A percentile compares a stretch with the other conserved stretches of the same genome.
These are phyloP conservation scores for Vicugna pacos DNA, from an alignment of 2,113 vertebrate genomes.

Conservation along the genomic window DNA sequence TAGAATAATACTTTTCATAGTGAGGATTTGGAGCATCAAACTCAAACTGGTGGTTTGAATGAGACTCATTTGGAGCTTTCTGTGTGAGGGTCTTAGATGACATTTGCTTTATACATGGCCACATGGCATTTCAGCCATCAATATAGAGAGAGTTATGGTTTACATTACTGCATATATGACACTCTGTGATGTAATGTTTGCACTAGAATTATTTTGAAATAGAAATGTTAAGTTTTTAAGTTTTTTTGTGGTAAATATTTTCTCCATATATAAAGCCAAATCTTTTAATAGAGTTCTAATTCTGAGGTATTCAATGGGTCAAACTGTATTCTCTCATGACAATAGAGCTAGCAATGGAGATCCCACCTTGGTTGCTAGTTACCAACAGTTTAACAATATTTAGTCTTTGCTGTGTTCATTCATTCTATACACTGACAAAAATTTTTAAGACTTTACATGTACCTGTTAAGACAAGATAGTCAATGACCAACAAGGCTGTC, in stretches of 20 bases:
- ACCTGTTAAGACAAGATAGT: neutral
- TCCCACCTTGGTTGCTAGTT: neutral
- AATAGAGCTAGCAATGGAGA: neutral
- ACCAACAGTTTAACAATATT: neutral
- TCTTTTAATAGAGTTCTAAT: neutral
- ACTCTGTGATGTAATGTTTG: neutral
- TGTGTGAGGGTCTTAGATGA: neutral
- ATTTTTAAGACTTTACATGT: neutral
- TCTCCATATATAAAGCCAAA: neutral
- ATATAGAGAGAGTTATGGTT: neutral
- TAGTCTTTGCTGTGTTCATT: neutral
- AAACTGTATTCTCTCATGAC: neutral
- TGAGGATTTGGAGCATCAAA: neutral
- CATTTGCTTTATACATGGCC: neutral
- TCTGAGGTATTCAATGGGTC: neutral
- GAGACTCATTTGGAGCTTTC: neutral
- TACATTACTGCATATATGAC: neutral
- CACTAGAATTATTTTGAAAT: slow-evolving; percentile 1
- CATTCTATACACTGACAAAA: slow-evolving; percentile 28
- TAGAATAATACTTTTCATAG: neutral
- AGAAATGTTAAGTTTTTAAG: neutral
- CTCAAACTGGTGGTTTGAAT: neutral
- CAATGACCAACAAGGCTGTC: neutral
- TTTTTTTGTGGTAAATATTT: neutral
- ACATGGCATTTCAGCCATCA: neutral